Evolutionary conservation across 1,140 invertebrate species (phyloP).

Genomic region (Ooceraea biroi): DNA sequence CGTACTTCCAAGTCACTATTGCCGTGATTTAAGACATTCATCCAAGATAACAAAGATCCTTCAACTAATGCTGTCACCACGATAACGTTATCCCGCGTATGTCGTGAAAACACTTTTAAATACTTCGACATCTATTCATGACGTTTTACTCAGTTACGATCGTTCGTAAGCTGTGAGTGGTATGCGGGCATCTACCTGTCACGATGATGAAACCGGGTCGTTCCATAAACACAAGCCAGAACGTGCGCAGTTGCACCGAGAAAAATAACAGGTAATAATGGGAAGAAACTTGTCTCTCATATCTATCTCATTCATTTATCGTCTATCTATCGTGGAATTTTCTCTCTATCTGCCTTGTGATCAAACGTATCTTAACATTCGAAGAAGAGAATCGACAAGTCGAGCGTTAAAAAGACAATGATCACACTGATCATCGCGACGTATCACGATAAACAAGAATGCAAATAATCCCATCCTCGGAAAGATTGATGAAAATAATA

Average conservation of each 20-base stretch:
- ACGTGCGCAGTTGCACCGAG: slow-evolving; percentile 28
- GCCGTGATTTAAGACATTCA: background rate
- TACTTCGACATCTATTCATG: background rate
- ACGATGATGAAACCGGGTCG: slow-evolving; percentile 47
- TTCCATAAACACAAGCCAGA: slow-evolving; percentile 28
- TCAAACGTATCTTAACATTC: background rate
- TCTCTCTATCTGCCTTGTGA: background rate
- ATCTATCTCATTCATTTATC: slow-evolving; percentile 32
- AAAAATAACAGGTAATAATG: slow-evolving; percentile 53
- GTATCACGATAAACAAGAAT: background rate
- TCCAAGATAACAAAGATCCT: background rate
- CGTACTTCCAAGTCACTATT: background rate
- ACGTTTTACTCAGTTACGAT: slow-evolving; percentile 26
- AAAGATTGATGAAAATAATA: background rate
- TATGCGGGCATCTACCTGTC: slow-evolving; percentile 54
- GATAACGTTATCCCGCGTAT: slow-evolving; percentile 23
- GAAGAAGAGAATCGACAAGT: background rate
- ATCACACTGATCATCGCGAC: background rate
- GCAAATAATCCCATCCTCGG: background rate
- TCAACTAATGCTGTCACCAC: background rate
- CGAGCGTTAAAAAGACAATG: background rate
- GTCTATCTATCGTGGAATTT: background rate
- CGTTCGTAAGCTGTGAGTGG: background rate
- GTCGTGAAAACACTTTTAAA: slow-evolving; percentile 5
- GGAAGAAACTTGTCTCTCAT: slow-evolving; percentile 6